These are phyloP conservation scores for Cecidostiba fungosa DNA, from an alignment of 2,888 invertebrate species.

Conservation along the genomic window DNA sequence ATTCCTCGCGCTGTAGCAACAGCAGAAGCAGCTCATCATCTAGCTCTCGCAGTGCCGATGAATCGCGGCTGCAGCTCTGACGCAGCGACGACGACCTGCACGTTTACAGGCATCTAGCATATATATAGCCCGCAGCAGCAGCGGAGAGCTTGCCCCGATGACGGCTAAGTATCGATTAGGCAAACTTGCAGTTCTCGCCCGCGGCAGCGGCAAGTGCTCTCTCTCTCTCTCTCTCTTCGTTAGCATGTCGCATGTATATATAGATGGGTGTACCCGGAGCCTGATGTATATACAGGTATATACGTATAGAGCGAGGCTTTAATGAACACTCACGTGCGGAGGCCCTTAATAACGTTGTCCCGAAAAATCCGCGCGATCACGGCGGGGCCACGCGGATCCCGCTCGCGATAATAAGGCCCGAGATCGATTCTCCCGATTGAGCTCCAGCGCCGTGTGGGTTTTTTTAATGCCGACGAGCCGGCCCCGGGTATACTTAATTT, in stretches of 20 bases:
- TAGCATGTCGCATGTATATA: no score
- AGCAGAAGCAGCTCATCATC: no score
- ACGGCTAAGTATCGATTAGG: conserved; percentile 64
- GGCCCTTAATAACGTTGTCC: conserved; percentile 3
- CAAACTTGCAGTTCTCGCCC: conserved; percentile 49
- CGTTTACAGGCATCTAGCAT: no score
- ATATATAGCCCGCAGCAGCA: neutral
- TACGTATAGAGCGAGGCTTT: neutral
- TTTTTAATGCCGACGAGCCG: no score
- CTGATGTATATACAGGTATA: neutral
- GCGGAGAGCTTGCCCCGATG: conserved; percentile 69
- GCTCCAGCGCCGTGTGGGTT: no score
- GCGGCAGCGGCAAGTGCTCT: conserved; percentile 18
- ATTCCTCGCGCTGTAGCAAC: no score
- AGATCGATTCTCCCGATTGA: no score
- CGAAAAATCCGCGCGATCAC: neutral
- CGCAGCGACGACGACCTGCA: neutral
- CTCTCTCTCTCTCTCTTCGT: no score
- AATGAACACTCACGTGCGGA: neutral
- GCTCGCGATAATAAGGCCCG: neutral
- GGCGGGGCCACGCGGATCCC: neutral
- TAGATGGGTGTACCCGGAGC: no score
- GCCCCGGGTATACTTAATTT: no score
- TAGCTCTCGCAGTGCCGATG: no score
- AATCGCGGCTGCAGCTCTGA: no score